Base-by-base conservation (phyloP, 2,888 invertebrate genomes). In the Anthrax anthrax region DNA sequence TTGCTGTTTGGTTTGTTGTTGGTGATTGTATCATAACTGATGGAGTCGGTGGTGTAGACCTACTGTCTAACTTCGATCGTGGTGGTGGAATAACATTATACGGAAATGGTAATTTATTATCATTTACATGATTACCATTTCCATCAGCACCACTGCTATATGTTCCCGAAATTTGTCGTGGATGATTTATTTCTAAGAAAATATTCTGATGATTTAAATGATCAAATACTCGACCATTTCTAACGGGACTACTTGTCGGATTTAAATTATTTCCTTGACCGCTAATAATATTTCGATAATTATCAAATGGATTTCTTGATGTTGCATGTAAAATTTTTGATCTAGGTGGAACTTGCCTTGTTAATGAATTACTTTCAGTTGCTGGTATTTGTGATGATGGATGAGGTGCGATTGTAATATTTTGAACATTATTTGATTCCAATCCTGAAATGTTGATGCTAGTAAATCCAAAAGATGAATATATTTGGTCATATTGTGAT, bases 11-110 rank as follows among this genome's bases (percentile, higher is more conserved):
- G 40, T 49, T 49, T 23, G 43, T 44, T 39, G 55, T 50, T 44
- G 54, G 53, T 47, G 54, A 51, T 18, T 52, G 50, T 16, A 52
- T 46, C 36, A 51, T 46, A 18, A 54, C 48, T 13, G 53, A 52
- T 1, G 56, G 55, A 6, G 55, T 54, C 17, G 55, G 55, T 18
- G 55, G 55, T 14, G 55, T 56, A 29, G 54, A 51, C 14, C 53
- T 48, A 40, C 58, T 56, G 45, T 60, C 59, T n/a, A 59, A 55
- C 51, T 77, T 77, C 9, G 74, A 74, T 57, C 78, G 73, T 3
- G 78, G 73, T 14, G 77, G 76, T 18, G 75, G 76, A 51, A 72
- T 70, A 3, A 72, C 64, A 47, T 71, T 72, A 50, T 72, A 72
- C 16, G 70, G 70, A 51, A 71, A 71, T 4, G 57, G 54, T 5